These are phyloP conservation scores for Electrona antarctica DNA, from an alignment of 2,113 vertebrate species.

Conservation along the genomic window DNA sequence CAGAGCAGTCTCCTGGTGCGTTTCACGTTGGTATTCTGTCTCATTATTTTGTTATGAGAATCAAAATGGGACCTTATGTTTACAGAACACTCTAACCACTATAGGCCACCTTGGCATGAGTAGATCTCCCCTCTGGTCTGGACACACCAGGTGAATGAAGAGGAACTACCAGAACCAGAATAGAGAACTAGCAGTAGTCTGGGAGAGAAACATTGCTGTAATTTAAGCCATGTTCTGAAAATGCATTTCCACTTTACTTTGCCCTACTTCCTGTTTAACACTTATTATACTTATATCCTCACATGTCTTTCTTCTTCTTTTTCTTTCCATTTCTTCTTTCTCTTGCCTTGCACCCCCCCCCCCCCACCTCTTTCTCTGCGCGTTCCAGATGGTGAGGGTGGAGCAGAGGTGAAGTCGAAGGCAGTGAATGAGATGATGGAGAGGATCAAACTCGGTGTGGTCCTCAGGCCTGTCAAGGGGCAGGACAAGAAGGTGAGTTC, in stretches of 20 bases:
- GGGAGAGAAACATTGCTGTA: too few relatives aligned
- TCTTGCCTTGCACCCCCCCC: background rate
- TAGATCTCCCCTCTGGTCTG: too few relatives aligned
- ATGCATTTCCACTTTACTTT: too few relatives aligned
- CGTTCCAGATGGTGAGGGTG: slow-evolving; percentile 60
- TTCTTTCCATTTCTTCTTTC: background rate
- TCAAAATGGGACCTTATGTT: background rate
- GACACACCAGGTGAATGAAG: too few relatives aligned
- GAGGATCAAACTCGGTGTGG: slow-evolving; percentile 82
- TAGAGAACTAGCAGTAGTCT: too few relatives aligned
- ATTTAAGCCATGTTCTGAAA: too few relatives aligned
- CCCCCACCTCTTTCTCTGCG: background rate
- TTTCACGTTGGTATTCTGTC: background rate
- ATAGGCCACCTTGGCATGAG: too few relatives aligned
- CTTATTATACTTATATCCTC: background rate
- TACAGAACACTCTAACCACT: too few relatives aligned
- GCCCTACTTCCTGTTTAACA: background rate
- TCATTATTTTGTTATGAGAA: background rate
- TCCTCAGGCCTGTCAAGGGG: slow-evolving; percentile 81
- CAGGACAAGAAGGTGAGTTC: slow-evolving; percentile 76
- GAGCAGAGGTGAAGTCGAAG: slow-evolving; percentile 81
- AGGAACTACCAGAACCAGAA: too few relatives aligned
- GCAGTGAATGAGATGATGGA: slow-evolving; percentile 87
- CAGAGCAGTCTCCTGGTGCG: slow-evolving; percentile 73
- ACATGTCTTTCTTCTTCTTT: background rate